Conservation (phyloP, 2,797 vertebrate species). For the Holocentrus rufus region DNA sequence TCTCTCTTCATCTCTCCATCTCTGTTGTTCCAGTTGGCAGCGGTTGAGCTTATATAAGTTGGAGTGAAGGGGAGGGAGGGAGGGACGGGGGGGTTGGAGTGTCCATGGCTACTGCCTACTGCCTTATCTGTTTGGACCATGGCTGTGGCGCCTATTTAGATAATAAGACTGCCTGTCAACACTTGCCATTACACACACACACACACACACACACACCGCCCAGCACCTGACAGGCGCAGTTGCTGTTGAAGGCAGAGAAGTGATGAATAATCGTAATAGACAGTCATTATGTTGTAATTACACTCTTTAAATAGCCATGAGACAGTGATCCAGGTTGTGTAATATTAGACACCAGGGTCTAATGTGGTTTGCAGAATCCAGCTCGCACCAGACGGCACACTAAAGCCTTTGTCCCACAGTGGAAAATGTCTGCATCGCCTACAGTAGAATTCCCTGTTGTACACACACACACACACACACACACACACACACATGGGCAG, state of each 20-base stretch:
- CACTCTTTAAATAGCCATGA: constrained; percentile 45
- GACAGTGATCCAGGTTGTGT: constrained; percentile 27
- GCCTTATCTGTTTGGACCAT: constrained; percentile 75
- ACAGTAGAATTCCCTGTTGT: background rate
- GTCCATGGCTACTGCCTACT: constrained; percentile 37
- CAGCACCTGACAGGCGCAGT: constrained; percentile 15
- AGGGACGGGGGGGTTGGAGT: constrained; percentile 27
- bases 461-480: too few relatives aligned
- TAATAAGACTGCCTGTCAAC: constrained; percentile 73
- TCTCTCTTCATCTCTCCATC: constrained; percentile 13
- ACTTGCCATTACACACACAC: constrained; percentile 40
- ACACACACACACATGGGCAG: too few relatives aligned
- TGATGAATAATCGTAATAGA: constrained; percentile 50
- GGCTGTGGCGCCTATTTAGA: constrained; percentile 69
- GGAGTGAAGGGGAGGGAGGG: constrained; percentile 10
- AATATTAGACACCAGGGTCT: constrained; percentile 12
- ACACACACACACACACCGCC: constrained; percentile 18
- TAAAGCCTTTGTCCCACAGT: background rate
- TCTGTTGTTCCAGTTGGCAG: constrained; percentile 45
- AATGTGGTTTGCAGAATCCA: constrained; percentile 8
- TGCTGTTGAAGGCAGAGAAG: constrained; percentile 11
- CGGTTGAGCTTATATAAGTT: constrained; percentile 62
- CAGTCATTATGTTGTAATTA: constrained; percentile 48
- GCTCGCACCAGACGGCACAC: background rate
- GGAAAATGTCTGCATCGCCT: constrained; percentile 10